Evolutionary conservation across 1,140 invertebrate species (phyloP), one percentile per base, ranked within the genome.

Genomic region (Maniola jurtina): DNA sequence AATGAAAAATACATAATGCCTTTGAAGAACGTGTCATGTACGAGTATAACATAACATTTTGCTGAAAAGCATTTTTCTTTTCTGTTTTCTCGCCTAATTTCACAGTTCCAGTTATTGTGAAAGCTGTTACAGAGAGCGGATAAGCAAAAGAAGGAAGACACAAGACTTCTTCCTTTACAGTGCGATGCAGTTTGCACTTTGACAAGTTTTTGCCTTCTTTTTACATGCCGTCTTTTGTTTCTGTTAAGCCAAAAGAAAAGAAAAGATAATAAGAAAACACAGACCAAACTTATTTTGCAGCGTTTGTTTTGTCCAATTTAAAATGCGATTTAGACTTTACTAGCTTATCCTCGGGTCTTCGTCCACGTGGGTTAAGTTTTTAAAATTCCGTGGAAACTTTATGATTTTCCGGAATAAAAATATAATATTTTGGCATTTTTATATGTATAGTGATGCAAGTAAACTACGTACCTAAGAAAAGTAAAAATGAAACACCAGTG

Each of bases 131-230:
- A 35, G 6, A 48, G 54, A 25, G 40, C 59, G 55, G 70, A 72
- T 59, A 60, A 66, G 61, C 16, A 73, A 72, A 73, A 76, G 64
- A 64, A 68, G 60, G 57, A 64, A 60, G 47, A 66, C 57, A 64
- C 54, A 40, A 61, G 50, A 33, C 68, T 73, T 63, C 63, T 68
- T 59, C 61, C 67, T 67, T 68, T 63, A 61, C 68, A 71, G 67
- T 68, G 64, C 68, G 64, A 68, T 76, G 63, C 67, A 73, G 74
- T 76, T 76, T 76, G 68, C 74, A 73, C 71, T 76, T 67, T 76
- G 68, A 76, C 74, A 73, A 66, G 64, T 64, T 64, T 59, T 65
- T 63, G 54, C 66, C 33, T 69, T 70, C 64, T 76, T 69, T 73
- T 76, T 67, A 64, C 40, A 64, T 40, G 42, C 34, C 67, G 45